These are phyloP conservation scores for Mastigias papua DNA, from an alignment of 30 jellyfish, hydroid and myxozoan species.

Conservation along the genomic window DNA sequence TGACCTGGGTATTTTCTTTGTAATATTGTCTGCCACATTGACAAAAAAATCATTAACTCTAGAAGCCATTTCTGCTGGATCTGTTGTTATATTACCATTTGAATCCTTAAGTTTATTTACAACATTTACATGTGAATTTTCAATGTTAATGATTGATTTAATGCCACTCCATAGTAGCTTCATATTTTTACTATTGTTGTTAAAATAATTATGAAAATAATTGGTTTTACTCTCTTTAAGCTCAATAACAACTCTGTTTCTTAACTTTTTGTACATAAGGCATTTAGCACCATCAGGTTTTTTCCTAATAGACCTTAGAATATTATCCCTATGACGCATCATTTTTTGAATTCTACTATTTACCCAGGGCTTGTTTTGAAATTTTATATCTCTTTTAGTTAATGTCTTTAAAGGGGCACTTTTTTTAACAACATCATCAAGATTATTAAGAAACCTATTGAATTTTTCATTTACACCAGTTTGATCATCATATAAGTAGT, in stretches of 20 bases:
- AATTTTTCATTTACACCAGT: not conserved
- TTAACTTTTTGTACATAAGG: conserved; percentile 39
- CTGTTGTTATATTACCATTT: conserved; percentile 36
- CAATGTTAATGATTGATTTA: conserved; percentile 10
- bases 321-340: conserved; percentile 1
- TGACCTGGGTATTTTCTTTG: conserved; percentile 10
- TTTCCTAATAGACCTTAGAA: not conserved
- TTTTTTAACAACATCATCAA: conserved; percentile 40
- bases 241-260: conserved; percentile 47
- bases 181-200: conserved; percentile 37
- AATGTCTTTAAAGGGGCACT: conserved; percentile 57
- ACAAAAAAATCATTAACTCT: conserved; percentile 10
- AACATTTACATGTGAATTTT: conserved; percentile 42
- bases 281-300: conserved; percentile 30
- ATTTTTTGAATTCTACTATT: conserved; percentile 54
- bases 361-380: conserved; percentile 48
- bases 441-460: conserved; percentile 38
- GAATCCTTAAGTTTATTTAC: conserved; percentile 65
- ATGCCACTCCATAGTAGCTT: conserved; percentile 37
- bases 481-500: conserved; percentile 2
- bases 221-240: conserved; percentile 49
- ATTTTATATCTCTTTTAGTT: conserved; percentile 16
- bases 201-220: conserved; percentile 44
- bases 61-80: conserved; percentile 13
- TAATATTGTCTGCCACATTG: conserved; percentile 26